Conservation (phyloP, 2,797 vertebrate genomes). For the Fratercula arctica region DNA sequence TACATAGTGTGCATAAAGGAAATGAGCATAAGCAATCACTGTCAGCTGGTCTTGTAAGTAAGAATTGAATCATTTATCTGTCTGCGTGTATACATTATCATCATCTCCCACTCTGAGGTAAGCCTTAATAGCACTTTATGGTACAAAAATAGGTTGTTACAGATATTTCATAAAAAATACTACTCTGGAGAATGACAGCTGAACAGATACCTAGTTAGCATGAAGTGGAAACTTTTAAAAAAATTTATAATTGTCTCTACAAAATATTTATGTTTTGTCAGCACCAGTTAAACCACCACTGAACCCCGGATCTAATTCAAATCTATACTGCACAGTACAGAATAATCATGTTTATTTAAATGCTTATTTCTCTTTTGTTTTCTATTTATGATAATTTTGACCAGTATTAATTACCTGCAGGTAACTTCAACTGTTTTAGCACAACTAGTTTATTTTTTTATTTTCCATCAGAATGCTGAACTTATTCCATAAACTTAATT, state of each 20-base stretch:
- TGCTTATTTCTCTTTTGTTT: background rate
- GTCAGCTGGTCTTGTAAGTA: slow-evolving; percentile 84
- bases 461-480: background rate
- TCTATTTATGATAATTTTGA: background rate
- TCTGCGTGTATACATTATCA: slow-evolving; percentile 81
- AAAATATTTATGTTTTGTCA: background rate
- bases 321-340: background rate
- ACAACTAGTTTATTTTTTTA: background rate
- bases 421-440: background rate
- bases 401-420: background rate
- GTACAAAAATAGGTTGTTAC: slow-evolving; percentile 66
- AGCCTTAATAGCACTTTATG: slow-evolving; percentile 69
- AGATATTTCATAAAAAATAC: slow-evolving; percentile 59
- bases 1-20: slow-evolving; percentile 73
- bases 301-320: background rate
- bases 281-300: background rate
- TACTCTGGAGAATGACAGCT: background rate
- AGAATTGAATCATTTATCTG: slow-evolving; percentile 90
- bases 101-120: slow-evolving; percentile 71
- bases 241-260: background rate
- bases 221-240: background rate
- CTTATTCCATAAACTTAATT: background rate
- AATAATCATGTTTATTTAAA: background rate
- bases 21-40: slow-evolving; percentile 86
- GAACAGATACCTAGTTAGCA: background rate